These are phyloP conservation scores for Drosophila ambigua DNA, from an alignment of 1,140 invertebrate species.

Conservation along the genomic window DNA sequence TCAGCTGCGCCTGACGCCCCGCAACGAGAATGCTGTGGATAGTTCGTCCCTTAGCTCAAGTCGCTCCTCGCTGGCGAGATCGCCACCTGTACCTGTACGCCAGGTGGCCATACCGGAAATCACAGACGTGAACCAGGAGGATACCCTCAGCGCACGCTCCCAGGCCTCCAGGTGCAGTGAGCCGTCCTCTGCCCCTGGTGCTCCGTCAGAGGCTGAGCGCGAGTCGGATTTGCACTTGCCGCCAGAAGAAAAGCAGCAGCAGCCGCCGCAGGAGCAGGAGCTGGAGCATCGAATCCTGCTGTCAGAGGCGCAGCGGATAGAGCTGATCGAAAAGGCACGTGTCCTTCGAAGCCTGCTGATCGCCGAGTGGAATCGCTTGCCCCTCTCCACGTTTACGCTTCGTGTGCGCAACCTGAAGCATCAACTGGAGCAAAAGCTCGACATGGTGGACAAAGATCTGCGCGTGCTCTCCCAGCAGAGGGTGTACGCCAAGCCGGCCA, in stretches of 20 bases:
- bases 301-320: constrained; percentile 28
- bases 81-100: constrained; percentile 8
- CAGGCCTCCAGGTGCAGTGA: constrained; percentile 1
- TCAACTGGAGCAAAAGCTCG: constrained; percentile 54
- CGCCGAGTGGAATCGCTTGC: constrained; percentile 59
- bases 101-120: constrained; percentile 60
- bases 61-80: not conserved
- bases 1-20: not conserved
- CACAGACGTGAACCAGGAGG: constrained; percentile 51
- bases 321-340: constrained; percentile 29
- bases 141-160: constrained; percentile 14
- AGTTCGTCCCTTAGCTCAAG: not conserved
- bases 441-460: constrained; percentile 52
- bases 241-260: not conserved
- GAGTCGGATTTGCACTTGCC: constrained; percentile 1
- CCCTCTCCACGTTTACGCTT: constrained; percentile 57
- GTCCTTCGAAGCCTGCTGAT: constrained; percentile 40
- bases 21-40: not conserved
- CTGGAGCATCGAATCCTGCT: constrained; percentile 10
- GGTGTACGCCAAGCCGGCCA: constrained; percentile 27
- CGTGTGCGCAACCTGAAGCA: constrained; percentile 62
- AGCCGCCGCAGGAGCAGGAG: not conserved
- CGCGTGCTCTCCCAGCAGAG: constrained; percentile 26
- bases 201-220: not conserved
- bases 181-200: not conserved